Conservation (phyloP, 2,888 invertebrate genomes). For the Philonicus albiceps region DNA sequence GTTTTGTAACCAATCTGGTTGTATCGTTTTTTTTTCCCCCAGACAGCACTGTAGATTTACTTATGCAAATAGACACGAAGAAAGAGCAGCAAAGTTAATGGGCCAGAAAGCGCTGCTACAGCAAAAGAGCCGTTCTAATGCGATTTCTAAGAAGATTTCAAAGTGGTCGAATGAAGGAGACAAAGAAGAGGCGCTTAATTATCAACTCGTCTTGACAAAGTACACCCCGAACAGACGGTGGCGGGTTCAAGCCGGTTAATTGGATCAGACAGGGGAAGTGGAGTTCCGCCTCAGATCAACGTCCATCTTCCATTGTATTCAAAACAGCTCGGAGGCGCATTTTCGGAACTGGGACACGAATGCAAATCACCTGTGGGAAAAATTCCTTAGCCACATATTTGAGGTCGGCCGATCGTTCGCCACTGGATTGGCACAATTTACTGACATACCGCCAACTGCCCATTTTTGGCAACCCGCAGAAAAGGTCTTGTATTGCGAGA, state of each 20-base stretch:
- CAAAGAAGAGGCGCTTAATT: neutral
- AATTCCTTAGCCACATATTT: neutral
- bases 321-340: neutral
- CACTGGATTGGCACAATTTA: neutral
- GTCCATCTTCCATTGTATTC: neutral
- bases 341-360: neutral
- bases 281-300: neutral
- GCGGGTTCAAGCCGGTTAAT: neutral
- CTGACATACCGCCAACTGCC: neutral
- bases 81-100: neutral
- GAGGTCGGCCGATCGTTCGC: neutral
- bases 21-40: neutral
- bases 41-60: neutral
- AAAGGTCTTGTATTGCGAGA: neutral
- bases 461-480: neutral
- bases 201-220: neutral
- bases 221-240: neutral
- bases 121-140: neutral
- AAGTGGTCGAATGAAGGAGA: neutral
- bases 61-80: neutral
- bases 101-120: neutral
- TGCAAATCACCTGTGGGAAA: neutral
- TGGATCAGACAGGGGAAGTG: neutral
- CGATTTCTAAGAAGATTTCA: neutral
- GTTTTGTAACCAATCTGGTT: neutral